Conservation (phyloP, 1,140 invertebrate genomes). For the Brachionus plicatilis region DNA sequence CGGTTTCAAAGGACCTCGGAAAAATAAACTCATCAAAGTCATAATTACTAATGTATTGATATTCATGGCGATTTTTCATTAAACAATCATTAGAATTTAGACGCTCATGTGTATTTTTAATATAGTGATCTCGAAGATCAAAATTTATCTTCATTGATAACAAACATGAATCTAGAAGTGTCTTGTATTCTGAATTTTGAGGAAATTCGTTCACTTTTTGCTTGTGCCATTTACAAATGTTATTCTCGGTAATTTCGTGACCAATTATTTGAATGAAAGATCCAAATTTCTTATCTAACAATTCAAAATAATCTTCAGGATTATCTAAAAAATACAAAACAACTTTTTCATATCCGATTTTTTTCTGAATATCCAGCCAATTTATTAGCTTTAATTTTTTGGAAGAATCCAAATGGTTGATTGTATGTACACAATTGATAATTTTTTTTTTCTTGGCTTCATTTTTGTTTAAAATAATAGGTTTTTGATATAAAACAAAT, state of each 20-base stretch:
- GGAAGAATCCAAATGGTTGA: background rate
- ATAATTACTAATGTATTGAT: background rate
- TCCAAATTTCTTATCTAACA: background rate
- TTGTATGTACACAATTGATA: conserved; percentile 13
- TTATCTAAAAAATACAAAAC: background rate
- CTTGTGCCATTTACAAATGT: background rate
- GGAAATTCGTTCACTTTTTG: background rate
- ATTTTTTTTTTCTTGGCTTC: background rate
- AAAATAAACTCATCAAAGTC: background rate
- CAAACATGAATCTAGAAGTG: background rate
- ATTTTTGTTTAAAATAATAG: background rate
- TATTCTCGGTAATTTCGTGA: background rate
- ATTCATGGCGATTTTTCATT: background rate
- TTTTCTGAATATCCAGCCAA: background rate
- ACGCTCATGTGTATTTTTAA: background rate
- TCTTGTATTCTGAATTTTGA: background rate
- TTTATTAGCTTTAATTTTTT: background rate
- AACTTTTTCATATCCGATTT: background rate
- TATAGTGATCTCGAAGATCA: background rate
- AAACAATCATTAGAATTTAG: background rate
- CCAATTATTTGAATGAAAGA: background rate
- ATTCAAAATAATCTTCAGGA: background rate
- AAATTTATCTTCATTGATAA: background rate
- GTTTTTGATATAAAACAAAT: background rate
- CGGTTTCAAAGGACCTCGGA: background rate